Base-by-base conservation (phyloP, 2,113 vertebrate species). In the Prionailurus bengalensis region DNA sequence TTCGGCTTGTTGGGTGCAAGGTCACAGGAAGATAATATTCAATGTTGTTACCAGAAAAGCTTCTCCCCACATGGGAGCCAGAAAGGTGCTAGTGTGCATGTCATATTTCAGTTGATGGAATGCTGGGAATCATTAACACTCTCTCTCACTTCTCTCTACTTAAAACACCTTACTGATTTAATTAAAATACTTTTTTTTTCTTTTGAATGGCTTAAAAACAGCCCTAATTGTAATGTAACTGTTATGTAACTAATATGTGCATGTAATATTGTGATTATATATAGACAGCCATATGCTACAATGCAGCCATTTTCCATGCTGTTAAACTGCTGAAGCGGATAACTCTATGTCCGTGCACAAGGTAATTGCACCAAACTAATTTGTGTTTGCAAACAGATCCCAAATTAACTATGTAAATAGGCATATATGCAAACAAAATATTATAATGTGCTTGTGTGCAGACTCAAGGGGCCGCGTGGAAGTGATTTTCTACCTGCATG, bases 291-390 rank as follows among this genome's bases (percentile, higher is more conserved):
- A 99, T 99, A 98, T 99, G 98, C 98, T 98, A 45, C 95, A 91
- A 65, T 53, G 97, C 97, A 97, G 96, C 97, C 97, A 96, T 92
- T 98, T 96, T 95, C 94, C 33, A 91, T 19, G 98, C 80, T 95
- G 91, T 98, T 98, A 98, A 98, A 97, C 96, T 92, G 87, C 98
- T 92, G 98, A 98, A 98, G 98, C 97, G 42, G 93, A 97, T 98
- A 98, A 98, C 98, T 98, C 98, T 96, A 1, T 99, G 98, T 99
- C 99, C 98, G 0, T 89, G 98, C 98, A 97, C 98, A 98, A 98
- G 98, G 98, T 99, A 99, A 99, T 99, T 98, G 98, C 98, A 98
- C 98, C 98, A 98, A 98, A 98, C 98, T 99, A 98, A 99, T 99
- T 99, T 99, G 98, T 99, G 99, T 99, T 99, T 99, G 99, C 98